Evolutionary conservation across 2,888 invertebrate species (phyloP).

Genomic region (Tenthredo notha): DNA sequence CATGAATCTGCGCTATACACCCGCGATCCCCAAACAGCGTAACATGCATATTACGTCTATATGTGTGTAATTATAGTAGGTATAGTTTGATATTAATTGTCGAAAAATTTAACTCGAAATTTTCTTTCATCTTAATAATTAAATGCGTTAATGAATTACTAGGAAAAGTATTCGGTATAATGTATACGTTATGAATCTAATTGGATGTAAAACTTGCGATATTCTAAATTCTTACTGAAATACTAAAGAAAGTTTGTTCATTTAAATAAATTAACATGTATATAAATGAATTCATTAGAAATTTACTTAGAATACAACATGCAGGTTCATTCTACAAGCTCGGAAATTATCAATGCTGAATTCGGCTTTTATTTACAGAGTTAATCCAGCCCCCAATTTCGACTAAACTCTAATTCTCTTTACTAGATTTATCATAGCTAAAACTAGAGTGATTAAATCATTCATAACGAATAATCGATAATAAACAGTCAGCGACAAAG

Average conservation of each 20-base stretch:
- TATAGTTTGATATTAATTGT: not conserved
- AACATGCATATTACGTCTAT: not conserved
- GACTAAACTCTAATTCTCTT: not conserved
- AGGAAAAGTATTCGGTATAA: not conserved
- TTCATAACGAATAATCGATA: not conserved
- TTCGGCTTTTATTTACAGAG: not conserved
- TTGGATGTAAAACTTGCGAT: not conserved
- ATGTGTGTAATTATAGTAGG: not conserved
- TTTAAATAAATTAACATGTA: not conserved
- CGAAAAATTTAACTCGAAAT: not conserved
- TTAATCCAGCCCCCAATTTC: not conserved
- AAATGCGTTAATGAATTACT: not conserved
- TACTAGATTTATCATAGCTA: not conserved
- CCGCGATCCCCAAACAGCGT: not conserved
- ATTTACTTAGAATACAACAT: not conserved
- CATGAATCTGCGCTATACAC: constrained; percentile 21
- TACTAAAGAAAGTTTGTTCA: not conserved
- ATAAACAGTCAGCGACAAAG: not conserved
- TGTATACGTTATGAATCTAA: not conserved
- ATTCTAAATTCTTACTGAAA: not conserved
- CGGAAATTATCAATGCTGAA: not conserved
- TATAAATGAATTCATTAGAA: not conserved
- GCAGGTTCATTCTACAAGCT: not conserved
- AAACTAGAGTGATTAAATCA: not conserved
- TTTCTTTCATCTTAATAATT: not conserved